Conservation (phyloP, 1,140 invertebrate genomes). For the Drosophila kanapiae region DNA sequence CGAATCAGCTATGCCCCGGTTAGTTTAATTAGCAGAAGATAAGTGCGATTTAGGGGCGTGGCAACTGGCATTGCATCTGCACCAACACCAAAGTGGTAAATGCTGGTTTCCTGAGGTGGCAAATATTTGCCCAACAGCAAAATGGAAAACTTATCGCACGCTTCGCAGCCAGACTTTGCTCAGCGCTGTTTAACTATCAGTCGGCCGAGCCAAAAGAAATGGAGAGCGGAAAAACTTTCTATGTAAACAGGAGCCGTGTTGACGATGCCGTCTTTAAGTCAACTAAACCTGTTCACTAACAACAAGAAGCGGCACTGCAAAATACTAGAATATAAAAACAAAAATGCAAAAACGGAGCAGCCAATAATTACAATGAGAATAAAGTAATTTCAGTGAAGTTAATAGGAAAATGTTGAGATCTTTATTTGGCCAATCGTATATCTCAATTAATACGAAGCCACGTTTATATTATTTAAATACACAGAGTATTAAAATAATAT, state of each 20-base stretch:
- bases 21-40: slow-evolving; percentile 49
- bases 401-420: too few relatives aligned
- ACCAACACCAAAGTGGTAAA: slow-evolving; percentile 6
- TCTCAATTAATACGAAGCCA: too few relatives aligned
- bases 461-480: too few relatives aligned
- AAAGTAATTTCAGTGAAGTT: too few relatives aligned
- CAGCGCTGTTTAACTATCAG: slow-evolving; percentile 67
- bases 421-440: too few relatives aligned
- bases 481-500: too few relatives aligned
- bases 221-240: slow-evolving; percentile 57
- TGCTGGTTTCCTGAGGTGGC: slow-evolving; percentile 26
- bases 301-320: slow-evolving; percentile 11
- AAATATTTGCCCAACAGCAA: slow-evolving; percentile 65
- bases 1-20: slow-evolving; percentile 2
- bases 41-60: slow-evolving; percentile 10
- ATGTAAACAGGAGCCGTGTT: slow-evolving; percentile 59
- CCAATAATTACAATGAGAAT: too few relatives aligned
- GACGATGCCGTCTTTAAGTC: slow-evolving; percentile 60
- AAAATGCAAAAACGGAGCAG: neutral
- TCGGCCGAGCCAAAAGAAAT: slow-evolving; percentile 36
- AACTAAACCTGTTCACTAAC: slow-evolving; percentile 59
- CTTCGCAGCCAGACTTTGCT: slow-evolving; percentile 70
- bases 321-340: neutral
- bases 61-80: slow-evolving; percentile 10
- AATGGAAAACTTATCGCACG: slow-evolving; percentile 77